phyloP scores from a whole-genome alignment of 37 sponge, comb jelly and placozoan species.

The Ianthella basta region DNA sequence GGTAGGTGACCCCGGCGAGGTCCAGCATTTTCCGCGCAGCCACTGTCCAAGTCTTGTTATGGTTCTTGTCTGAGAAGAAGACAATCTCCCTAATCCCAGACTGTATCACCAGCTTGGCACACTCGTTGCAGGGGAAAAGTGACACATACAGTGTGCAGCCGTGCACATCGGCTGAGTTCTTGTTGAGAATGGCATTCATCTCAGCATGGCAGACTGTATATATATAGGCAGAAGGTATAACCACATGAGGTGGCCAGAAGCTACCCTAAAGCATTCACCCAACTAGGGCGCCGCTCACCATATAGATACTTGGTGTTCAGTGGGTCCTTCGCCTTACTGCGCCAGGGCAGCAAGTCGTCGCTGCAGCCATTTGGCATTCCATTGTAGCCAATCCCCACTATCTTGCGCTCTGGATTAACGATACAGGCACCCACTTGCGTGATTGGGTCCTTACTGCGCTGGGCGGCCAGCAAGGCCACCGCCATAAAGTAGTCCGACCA shows the following conservation, averaged over 20 bases:
- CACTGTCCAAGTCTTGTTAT: constrained; percentile 53
- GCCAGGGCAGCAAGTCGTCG: constrained; percentile 96
- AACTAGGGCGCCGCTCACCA: constrained; percentile 59
- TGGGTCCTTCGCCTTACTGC: constrained; percentile 64
- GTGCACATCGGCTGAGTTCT: constrained; percentile 90
- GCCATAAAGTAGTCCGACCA: constrained; percentile 99
- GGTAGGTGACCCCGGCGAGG: constrained; percentile 77
- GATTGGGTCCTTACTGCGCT: constrained; percentile 97
- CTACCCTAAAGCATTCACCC: no score
- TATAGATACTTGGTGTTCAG: constrained; percentile 95
- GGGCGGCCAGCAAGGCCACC: constrained; percentile 93
- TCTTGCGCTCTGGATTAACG: constrained; percentile 92
- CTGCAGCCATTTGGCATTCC: constrained; percentile 99
- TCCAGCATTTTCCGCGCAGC: constrained; percentile 86
- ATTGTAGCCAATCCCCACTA: constrained; percentile 99
- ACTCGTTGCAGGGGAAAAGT: constrained; percentile 98
- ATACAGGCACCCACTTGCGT: constrained; percentile 98
- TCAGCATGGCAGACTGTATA: constrained; percentile 99
- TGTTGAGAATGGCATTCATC: constrained; percentile 97
- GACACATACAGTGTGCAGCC: constrained; percentile 92
- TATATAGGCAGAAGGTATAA: not conserved
- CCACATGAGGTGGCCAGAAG: no score
- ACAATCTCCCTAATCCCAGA: constrained; percentile 78
- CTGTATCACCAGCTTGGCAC: constrained; percentile 95
- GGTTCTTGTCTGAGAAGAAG: constrained; percentile 84